These are phyloP conservation scores for Drosophila persimilis DNA, from an alignment of 1,140 invertebrate genomes.

Conservation along the genomic window DNA sequence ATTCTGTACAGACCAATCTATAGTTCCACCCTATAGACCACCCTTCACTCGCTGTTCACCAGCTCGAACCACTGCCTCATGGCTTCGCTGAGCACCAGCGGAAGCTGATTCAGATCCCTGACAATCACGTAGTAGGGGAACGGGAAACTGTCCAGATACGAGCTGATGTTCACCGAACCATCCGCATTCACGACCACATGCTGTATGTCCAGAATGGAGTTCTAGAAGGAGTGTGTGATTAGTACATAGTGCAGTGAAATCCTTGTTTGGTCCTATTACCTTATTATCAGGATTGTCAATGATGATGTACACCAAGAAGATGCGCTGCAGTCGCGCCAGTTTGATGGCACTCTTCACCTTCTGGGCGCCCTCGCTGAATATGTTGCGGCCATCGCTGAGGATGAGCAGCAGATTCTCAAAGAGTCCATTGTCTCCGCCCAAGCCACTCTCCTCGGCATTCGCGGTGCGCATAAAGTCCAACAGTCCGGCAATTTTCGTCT, in stretches of 20 bases:
- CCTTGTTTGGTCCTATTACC: constrained; percentile 84
- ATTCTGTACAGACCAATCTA: too few species aligned
- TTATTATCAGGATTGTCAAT: constrained; percentile 96
- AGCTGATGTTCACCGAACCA: constrained; percentile 84
- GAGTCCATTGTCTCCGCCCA: constrained; percentile 86
- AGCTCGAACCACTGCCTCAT: constrained; percentile 99
- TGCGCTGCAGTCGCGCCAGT: constrained; percentile 89
- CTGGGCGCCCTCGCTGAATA: constrained; percentile 94
- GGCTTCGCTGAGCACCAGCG: constrained; percentile 96
- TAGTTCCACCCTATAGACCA: too few species aligned
- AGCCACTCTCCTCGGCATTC: constrained; percentile 85
- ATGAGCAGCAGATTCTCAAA: constrained; percentile 94
- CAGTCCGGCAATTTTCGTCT: constrained; percentile 91
- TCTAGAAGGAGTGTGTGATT: constrained; percentile 84
- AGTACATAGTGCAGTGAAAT: neutral
- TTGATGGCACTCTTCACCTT: constrained; percentile 91
- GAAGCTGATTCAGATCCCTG: constrained; percentile 93
- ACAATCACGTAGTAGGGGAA: constrained; percentile 99
- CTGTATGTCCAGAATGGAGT: constrained; percentile 96
- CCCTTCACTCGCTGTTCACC: constrained; percentile 83
- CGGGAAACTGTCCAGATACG: constrained; percentile 97
- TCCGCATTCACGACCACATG: constrained; percentile 88
- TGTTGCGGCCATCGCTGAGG: constrained; percentile 96
- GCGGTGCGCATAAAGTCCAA: constrained; percentile 90
- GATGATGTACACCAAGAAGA: constrained; percentile 98